phyloP scores from a whole-genome alignment of 2,797 vertebrate genomes.

The Nyctalus aviator region DNA sequence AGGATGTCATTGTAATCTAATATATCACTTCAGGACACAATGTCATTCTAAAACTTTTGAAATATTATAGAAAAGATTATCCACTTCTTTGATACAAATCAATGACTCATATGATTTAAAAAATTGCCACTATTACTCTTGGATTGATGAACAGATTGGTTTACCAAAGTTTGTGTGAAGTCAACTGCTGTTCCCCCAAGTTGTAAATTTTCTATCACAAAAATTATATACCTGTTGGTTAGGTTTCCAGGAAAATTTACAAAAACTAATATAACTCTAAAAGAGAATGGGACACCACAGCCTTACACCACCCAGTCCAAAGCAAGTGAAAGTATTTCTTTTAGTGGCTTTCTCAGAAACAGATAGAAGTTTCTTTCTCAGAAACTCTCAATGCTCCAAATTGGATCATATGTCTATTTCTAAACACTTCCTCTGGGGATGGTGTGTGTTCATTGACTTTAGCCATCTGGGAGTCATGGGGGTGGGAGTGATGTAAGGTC shows the following conservation, averaged over 20 bases:
- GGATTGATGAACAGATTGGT: not conserved
- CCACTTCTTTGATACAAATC: not conserved
- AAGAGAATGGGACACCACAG: not conserved
- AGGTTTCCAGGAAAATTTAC: not conserved
- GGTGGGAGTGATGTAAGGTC: not conserved
- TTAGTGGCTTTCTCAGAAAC: not conserved
- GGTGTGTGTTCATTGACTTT: not conserved
- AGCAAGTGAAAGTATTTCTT: not conserved
- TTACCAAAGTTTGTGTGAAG: constrained; percentile 54
- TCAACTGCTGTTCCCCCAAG: not conserved
- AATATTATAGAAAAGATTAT: constrained; percentile 66
- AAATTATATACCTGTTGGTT: not conserved
- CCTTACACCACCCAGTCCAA: not conserved
- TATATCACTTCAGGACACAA: constrained; percentile 71
- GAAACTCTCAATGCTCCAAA: not conserved
- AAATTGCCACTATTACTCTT: constrained; percentile 7
- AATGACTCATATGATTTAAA: constrained; percentile 12
- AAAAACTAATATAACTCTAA: not conserved
- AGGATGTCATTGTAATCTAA: constrained; percentile 72
- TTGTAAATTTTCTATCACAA: not conserved
- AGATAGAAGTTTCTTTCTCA: constrained; percentile 9
- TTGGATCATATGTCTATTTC: not conserved
- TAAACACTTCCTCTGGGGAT: not conserved
- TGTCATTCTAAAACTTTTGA: constrained; percentile 64
- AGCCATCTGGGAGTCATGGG: not conserved